Evolutionary conservation across 2,113 vertebrate species (phyloP), one percentile per base, ranked within the genome.

Genomic region (Syngnathoides biaculeatus): DNA sequence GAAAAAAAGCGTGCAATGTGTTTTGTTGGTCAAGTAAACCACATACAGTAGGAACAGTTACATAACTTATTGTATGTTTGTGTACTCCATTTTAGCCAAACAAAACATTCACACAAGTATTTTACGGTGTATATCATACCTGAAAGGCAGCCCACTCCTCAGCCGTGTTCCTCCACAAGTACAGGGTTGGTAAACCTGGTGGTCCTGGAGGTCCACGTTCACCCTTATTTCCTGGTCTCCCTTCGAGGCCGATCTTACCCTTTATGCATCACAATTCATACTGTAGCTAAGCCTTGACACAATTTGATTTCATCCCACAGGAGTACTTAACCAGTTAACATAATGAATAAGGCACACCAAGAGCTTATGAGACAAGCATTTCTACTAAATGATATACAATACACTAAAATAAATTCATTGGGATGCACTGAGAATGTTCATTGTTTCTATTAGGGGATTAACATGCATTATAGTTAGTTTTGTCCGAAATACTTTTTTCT

Each of bases 81-180:
- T 53, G 20, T 22, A 53, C 56, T 5, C 9, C 17, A 15, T 6
- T 58, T 58, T 20, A 38, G 5, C 30, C 57, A 59, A 38, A 59
- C 8, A 58, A 15, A 9, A 53, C 22, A 53, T 24, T 30, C 14
- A 17, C 0, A 17, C 38, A 0, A 14, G 13, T 43, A 12, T 39
- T 39, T 8, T 12, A 10, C 4, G 9, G 64, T n/a, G 47, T 48
- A 24, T 48, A 43, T 81, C 86, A 86, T 83, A 95, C 95, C 71
- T 64, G 91, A 81, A 96, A 95, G 0, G 68, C 85, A 45, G 89
- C 85, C 95, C 94, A 94, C 65, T 95, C 94, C 60, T 95, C 94
- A 7, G 71, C 81, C 5, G 94, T 93, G 75, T 95, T 95, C 76
- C 83, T 94, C 94, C 94, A 95, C 56, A 95, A 89, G 73, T 95